phyloP scores from a whole-genome alignment of 2,888 invertebrate species.

The Napeogenes inachia region DNA sequence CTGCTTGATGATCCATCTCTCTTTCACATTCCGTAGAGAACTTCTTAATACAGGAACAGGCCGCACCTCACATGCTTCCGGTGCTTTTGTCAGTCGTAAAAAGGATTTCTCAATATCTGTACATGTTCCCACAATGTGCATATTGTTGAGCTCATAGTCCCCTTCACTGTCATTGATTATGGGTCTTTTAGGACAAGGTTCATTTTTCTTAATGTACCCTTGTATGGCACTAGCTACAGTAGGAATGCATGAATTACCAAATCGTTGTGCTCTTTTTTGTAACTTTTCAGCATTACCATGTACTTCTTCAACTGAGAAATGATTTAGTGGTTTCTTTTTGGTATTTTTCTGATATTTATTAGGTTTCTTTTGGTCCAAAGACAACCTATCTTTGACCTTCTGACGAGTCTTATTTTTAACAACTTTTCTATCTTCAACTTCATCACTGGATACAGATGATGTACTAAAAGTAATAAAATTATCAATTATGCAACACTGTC shows the following conservation, averaged over 20 bases:
- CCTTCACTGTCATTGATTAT: conserved; percentile 80
- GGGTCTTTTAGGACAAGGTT: conserved; percentile 50
- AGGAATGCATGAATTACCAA: conserved; percentile 77
- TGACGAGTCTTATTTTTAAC: conserved; percentile 61
- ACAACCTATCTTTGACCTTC: conserved; percentile 78
- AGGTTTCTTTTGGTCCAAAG: conserved; percentile 63
- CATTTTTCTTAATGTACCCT: conserved; percentile 49
- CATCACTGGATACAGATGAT: conserved; percentile 74
- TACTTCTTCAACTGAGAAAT: conserved; percentile 81
- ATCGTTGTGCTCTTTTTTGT: conserved; percentile 93
- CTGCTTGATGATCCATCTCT: conserved; percentile 91
- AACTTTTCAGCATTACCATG: conserved; percentile 87
- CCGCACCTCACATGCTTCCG: conserved; percentile 93
- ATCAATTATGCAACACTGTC: too few relatives aligned
- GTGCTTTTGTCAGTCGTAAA: conserved; percentile 96
- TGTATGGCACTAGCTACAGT: conserved; percentile 70
- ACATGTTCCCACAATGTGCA: conserved; percentile 96
- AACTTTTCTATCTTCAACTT: conserved; percentile 71
- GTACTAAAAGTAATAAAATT: conserved; percentile 53
- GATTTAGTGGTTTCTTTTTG: conserved; percentile 81
- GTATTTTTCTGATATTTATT: conserved; percentile 70
- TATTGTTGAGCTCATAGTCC: conserved; percentile 89
- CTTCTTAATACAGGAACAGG: conserved; percentile 90
- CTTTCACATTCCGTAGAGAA: conserved; percentile 93
- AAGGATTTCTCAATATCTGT: conserved; percentile 97